Evolutionary conservation across 2,797 vertebrate species (phyloP).

Genomic region (Arvicola amphibius): DNA sequence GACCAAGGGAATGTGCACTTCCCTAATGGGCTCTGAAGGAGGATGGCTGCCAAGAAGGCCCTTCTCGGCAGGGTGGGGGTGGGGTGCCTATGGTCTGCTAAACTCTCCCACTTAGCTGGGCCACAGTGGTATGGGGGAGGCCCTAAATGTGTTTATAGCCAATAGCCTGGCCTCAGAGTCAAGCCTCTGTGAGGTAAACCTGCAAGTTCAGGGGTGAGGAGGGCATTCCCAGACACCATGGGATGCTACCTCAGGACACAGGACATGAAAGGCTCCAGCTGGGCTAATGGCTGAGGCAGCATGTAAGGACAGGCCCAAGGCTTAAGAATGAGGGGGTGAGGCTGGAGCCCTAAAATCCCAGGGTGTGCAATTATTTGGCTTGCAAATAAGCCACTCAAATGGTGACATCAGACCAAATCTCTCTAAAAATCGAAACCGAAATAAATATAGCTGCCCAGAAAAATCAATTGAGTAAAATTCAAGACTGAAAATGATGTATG

Average conservation of each 20-base stretch:
- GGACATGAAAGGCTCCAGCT: not conserved
- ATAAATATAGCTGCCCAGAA: not conserved
- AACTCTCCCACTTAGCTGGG: not conserved
- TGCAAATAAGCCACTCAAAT: conserved; percentile 18
- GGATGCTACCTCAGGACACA: not conserved
- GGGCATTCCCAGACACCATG: not conserved
- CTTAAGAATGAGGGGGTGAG: not conserved
- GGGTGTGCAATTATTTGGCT: not conserved
- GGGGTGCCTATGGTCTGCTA: not conserved
- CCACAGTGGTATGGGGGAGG: not conserved
- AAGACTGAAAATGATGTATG: not conserved
- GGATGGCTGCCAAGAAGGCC: conserved; percentile 58
- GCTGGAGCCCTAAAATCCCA: not conserved
- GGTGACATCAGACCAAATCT: conserved; percentile 30
- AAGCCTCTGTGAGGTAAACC: not conserved
- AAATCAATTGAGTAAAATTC: conserved; percentile 17
- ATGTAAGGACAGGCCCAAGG: not conserved
- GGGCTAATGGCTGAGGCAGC: not conserved
- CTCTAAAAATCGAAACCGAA: not conserved
- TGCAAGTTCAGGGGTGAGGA: not conserved
- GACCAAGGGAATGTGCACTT: conserved; percentile 59
- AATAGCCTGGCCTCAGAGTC: conserved; percentile 20
- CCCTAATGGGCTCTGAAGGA: conserved; percentile 54
- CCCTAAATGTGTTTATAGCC: not conserved
- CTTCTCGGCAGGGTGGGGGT: conserved; percentile 35